Base-by-base conservation (phyloP, 2,888 invertebrate species). In the Dicranocentrus wangi region DNA sequence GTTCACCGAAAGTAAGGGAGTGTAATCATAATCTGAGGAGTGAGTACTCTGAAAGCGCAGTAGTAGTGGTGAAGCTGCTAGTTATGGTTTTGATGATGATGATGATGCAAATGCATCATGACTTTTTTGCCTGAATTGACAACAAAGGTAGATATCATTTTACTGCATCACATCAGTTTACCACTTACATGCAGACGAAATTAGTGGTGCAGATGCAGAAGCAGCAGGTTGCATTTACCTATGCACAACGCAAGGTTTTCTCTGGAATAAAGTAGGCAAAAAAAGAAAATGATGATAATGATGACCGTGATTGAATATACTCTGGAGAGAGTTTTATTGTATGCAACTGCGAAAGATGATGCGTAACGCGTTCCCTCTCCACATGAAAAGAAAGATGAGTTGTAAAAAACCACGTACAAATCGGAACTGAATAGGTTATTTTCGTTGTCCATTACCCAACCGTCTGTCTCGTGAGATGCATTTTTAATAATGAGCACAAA, bases 321-420 rank as follows among this genome's bases (percentile, higher is more conserved):
- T 47, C 13, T 10, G n/a, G 47, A 15, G 15, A n/a, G 47, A 15
- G 15, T 3, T 47, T 10, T 47, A n/a, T n/a, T 47, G 78, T 70
- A 78, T 55, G 70, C 25, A 70, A 78, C 78, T 70, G 78, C 63
- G 70, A 78, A 70, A 63, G 78, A 77, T 77, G 77, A 77, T 69
- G 77, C 77, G 77, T 77, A 77, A 77, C 77, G 68, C 69, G 77
- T 77, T 77, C 60, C 77, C 69, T 77, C 65, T 76, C 68, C 68
- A 2, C 23, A 69, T 61, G 68, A 76, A 61, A 77, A 61, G 51
- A 69, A 53, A 51, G 47, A 47, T 47, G 47, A 47, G 47, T n/a
- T n/a, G 47, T n/a, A 58, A 58, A 76, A 21, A 43, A 69, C 27
- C 60, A 68, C 55, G 76, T 76, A 66, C 68, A 76, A 75, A 75